Percentiles rank a stretch among this genome's conserved stretches.
Evolutionary conservation across 2,888 invertebrate species (phyloP).

Genomic region (Pristionchus arcanus): DNA sequence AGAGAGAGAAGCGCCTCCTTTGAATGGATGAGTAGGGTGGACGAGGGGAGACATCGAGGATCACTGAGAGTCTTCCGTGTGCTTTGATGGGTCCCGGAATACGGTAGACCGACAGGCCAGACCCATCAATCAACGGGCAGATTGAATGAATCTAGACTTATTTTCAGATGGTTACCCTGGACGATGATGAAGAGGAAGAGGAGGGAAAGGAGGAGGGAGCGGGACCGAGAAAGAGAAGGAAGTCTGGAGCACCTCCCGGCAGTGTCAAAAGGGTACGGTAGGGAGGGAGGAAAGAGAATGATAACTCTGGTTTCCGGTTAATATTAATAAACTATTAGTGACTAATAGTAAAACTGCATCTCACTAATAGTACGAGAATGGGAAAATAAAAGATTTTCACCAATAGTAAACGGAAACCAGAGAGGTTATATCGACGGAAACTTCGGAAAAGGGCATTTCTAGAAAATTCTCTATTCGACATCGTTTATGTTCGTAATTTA

Average conservation of each 20-base stretch:
- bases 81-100: neutral
- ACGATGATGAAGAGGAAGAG: neutral
- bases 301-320: too few relatives aligned
- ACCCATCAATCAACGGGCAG: neutral
- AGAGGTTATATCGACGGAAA: too few relatives aligned
- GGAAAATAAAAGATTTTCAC: too few relatives aligned
- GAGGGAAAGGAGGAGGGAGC: neutral
- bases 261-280: slow-evolving; percentile 1
- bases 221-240: neutral
- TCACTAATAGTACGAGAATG: too few relatives aligned
- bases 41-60: neutral
- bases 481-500: too few relatives aligned
- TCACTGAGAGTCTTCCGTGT: neutral
- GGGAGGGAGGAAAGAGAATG: neutral
- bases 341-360: too few relatives aligned
- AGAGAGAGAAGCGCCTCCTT: neutral
- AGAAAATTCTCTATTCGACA: too few relatives aligned
- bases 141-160: neutral
- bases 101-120: slow-evolving; percentile 28
- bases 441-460: too few relatives aligned
- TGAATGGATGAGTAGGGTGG: neutral
- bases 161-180: slow-evolving; percentile 29
- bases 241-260: neutral
- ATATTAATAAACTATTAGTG: too few relatives aligned
- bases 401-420: too few relatives aligned